Evolutionary conservation across 2,113 vertebrate species (phyloP).

Genomic region (Ancistrus triradiatus): DNA sequence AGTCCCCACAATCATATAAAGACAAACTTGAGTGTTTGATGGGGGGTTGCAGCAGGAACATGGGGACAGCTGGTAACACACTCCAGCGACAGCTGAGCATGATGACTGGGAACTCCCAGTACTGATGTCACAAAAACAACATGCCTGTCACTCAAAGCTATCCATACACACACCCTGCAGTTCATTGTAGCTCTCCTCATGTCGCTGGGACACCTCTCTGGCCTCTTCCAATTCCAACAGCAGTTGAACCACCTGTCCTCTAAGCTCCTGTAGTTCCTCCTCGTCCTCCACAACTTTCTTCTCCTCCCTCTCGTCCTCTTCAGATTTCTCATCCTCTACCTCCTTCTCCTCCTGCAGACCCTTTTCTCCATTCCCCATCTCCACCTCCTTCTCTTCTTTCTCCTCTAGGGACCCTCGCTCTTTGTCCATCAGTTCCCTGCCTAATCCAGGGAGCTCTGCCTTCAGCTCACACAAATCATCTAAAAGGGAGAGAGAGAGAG

Average conservation of each 20-base stretch:
- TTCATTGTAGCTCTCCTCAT: slow-evolving; percentile 69
- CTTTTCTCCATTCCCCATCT: slow-evolving; percentile 43
- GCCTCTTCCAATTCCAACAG: slow-evolving; percentile 75
- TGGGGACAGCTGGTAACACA: slow-evolving; percentile 16
- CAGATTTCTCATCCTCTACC: slow-evolving; percentile 40
- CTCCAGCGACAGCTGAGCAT: slow-evolving; percentile 25
- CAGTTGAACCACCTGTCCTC: slow-evolving; percentile 68
- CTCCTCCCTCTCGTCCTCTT: slow-evolving; percentile 43
- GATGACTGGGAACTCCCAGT: slow-evolving; percentile 12
- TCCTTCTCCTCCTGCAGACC: slow-evolving; percentile 39
- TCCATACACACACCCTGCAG: slow-evolving; percentile 65
- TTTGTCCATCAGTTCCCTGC: slow-evolving; percentile 41
- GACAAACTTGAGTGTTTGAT: too few relatives aligned
- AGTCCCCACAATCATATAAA: too few relatives aligned
- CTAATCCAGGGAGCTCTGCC: slow-evolving; percentile 33
- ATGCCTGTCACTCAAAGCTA: neutral
- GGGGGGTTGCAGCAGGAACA: slow-evolving; percentile 11
- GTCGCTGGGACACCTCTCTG: slow-evolving; percentile 62
- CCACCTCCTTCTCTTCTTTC: slow-evolving; percentile 53
- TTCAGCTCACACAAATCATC: slow-evolving; percentile 51
- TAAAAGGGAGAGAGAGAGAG: too few relatives aligned
- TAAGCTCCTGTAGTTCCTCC: slow-evolving; percentile 67
- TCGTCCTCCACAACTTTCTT: slow-evolving; percentile 53
- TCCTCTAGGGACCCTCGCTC: slow-evolving; percentile 55
- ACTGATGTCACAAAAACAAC: slow-evolving; percentile 29